Base-by-base conservation (phyloP, 2,888 invertebrate genomes). In the Perdita meconis region DNA sequence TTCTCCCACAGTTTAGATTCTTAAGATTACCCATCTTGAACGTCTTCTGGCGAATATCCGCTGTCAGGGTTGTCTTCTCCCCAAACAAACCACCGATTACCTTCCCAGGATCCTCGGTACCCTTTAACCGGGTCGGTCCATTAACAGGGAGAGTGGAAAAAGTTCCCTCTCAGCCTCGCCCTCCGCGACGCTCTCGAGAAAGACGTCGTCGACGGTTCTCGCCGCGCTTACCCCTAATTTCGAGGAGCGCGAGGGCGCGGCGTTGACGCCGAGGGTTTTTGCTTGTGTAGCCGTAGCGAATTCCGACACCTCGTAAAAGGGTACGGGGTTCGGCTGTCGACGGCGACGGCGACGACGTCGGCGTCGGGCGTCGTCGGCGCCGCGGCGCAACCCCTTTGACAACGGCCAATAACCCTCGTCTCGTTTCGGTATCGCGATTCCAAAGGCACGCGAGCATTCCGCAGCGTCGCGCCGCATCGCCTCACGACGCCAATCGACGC, bases 341-440 rank as follows among this genome's bases (percentile, higher is more conserved):
- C 74, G 53, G 56, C 51, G 55, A 55, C n/a, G n/a, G n/a, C n/a
- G 66, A 8, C 65, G 55, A 16, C 65, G 72, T 34, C 40, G 55
- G 8, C 53, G 63, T 57, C 59, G 40, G 61, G 22, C 64, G 60
- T 0, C 67, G 66, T 59, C 30, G 26, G 42, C 57, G 63, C 40
- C 74, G 64, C 34, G 50, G 38, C 34, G 40, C 50, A 44, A 38
- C 68, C 80, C 74, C 80, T 83, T 83, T 83, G 83, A 80, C 77
- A 83, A 68, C 59, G 80, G 66, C 71, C 72, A 74, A 78, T 84
- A 84, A 84, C 78, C 84, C 84, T 80, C 70, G 80, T 81, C 81
- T 77, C 83, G 72, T 83, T 77, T 79, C 79, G 71, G 81, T 83
- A 80, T 83, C 81, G 79, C 79, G 74, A 81, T 81, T 77, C 83